A percentile compares a stretch with the other conserved stretches of the same genome.
phyloP scores from a whole-genome alignment of 2,113 vertebrate species.

The Colossoma macropomum region DNA sequence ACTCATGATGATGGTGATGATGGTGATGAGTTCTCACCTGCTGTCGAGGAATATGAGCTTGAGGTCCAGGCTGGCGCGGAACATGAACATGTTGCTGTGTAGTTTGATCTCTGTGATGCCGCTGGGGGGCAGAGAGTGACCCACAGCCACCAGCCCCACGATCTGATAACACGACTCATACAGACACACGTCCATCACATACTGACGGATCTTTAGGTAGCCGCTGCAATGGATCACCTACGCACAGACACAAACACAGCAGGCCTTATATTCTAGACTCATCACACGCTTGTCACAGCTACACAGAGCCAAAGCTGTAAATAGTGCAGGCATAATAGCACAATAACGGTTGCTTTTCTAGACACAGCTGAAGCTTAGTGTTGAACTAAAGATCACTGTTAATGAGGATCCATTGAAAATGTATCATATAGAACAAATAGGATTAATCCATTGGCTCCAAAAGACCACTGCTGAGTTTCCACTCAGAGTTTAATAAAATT shows the following conservation, averaged over 20 bases:
- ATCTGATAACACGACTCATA: slow-evolving; percentile 93
- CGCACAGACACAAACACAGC: neutral
- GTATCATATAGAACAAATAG: neutral
- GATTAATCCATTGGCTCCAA: neutral
- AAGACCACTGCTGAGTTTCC: too few species aligned
- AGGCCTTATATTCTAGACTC: neutral
- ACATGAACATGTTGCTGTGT: slow-evolving; percentile 97
- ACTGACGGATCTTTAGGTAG: slow-evolving; percentile 92
- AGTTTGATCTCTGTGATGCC: slow-evolving; percentile 95
- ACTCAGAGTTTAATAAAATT: neutral
- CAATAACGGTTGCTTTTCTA: neutral
- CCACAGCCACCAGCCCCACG: slow-evolving; percentile 90
- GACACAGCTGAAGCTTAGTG: neutral
- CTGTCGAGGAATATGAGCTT: slow-evolving; percentile 95
- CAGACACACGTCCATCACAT: slow-evolving; percentile 86
- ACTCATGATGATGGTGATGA: neutral
- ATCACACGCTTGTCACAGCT: neutral
- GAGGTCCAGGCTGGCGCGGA: slow-evolving; percentile 91
- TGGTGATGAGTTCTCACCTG: slow-evolving; percentile 74
- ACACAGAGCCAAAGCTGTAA: neutral
- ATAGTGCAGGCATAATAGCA: neutral
- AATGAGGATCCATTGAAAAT: too few species aligned
- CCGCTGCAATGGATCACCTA: slow-evolving; percentile 97
- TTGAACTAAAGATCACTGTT: neutral
- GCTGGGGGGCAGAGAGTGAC: slow-evolving; percentile 90